Evolutionary conservation across 2,888 invertebrate species (phyloP).

Genomic region (Sturmia bella): DNA sequence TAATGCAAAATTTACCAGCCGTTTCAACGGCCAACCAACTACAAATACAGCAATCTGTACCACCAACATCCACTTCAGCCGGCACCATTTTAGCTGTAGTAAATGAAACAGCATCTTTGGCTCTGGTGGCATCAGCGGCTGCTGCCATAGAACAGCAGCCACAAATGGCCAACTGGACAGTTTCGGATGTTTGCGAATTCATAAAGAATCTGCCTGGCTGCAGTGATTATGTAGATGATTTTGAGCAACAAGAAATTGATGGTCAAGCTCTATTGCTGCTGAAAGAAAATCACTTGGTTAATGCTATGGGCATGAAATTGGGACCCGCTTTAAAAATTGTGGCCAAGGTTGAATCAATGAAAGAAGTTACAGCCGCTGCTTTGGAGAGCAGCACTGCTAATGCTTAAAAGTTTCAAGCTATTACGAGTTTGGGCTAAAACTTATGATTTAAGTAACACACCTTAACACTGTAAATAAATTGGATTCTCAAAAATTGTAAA

Average conservation of each 20-base stretch:
- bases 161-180: slow-evolving; percentile 84
- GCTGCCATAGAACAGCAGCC: slow-evolving; percentile 74
- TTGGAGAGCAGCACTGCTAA: slow-evolving; percentile 40
- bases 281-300: slow-evolving; percentile 96
- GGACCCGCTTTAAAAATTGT: slow-evolving; percentile 98
- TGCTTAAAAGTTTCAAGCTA: slow-evolving; percentile 43
- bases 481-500: background rate
- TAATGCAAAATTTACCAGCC: slow-evolving; percentile 54
- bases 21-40: slow-evolving; percentile 22
- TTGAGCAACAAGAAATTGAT: slow-evolving; percentile 96
- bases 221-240: slow-evolving; percentile 95
- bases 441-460: background rate
- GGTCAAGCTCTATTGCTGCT: slow-evolving; percentile 96
- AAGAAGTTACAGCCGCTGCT: slow-evolving; percentile 75
- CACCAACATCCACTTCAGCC: slow-evolving; percentile 23
- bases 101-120: slow-evolving; percentile 43
- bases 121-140: slow-evolving; percentile 15
- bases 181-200: slow-evolving; percentile 93
- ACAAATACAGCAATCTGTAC: slow-evolving; percentile 37
- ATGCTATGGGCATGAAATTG: slow-evolving; percentile 96
- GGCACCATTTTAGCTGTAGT: slow-evolving; percentile 18
- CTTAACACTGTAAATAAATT: slow-evolving; percentile 52
- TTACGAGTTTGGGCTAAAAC: too few species aligned
- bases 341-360: slow-evolving; percentile 92
- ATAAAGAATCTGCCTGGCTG: slow-evolving; percentile 95